Evolutionary conservation across 92 coral and sea anemone species (phyloP).

Genomic region (Nematostella vectensis): DNA sequence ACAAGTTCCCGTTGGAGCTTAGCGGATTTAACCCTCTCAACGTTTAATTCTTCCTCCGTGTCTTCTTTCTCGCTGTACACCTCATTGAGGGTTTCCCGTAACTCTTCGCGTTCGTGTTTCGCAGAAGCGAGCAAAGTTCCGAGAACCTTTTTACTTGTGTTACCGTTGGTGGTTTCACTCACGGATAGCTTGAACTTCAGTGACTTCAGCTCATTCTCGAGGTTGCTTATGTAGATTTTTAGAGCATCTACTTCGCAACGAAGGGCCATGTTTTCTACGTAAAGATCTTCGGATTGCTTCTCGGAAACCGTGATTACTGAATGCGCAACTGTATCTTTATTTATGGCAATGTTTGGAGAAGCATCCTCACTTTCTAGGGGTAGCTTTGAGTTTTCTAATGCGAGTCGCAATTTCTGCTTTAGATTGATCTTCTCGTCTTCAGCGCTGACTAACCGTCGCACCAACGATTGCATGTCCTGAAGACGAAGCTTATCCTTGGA

Average conservation of each 20-base stretch:
- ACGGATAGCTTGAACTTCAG: conserved; percentile 58
- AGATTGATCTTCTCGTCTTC: conserved; percentile 61
- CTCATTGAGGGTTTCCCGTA: conserved; percentile 52
- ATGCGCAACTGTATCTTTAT: not conserved
- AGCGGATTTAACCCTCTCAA: conserved; percentile 24
- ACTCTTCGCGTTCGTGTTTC: conserved; percentile 74
- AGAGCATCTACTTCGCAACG: conserved; percentile 44
- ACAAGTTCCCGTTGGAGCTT: conserved; percentile 54
- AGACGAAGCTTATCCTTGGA: conserved; percentile 55
- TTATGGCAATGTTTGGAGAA: not conserved
- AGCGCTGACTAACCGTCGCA: conserved; percentile 59
- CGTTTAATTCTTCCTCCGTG: conserved; percentile 51
- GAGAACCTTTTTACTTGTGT: conserved; percentile 41
- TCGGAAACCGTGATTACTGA: not conserved
- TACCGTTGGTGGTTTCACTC: conserved; percentile 41
- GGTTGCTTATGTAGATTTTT: conserved; percentile 42
- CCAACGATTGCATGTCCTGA: conserved; percentile 58
- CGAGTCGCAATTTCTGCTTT: conserved; percentile 29
- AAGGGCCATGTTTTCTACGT: conserved; percentile 38
- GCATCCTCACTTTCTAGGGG: not conserved
- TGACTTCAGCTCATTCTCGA: conserved; percentile 47
- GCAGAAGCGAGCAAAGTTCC: conserved; percentile 69
- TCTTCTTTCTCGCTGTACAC: conserved; percentile 56
- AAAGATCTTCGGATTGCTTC: conserved; percentile 29
- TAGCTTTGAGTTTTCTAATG: conserved; percentile 6